Evolutionary conservation across 2,797 vertebrate genomes (phyloP).

Genomic region (Pangasius mekongensis): DNA sequence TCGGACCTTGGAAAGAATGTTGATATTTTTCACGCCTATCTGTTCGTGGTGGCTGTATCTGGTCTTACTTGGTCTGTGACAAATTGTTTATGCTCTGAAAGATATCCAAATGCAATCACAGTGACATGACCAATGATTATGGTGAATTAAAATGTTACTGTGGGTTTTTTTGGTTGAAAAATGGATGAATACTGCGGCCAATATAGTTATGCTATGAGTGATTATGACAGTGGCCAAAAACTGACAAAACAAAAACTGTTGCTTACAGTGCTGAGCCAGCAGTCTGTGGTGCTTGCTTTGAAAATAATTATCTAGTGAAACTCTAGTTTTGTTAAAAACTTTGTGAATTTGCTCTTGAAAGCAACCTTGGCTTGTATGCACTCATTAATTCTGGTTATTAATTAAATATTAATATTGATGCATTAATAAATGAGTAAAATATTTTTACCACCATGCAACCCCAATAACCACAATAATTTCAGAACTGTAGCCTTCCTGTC

Average conservation of each 20-base stretch:
- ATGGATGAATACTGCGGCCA: background rate
- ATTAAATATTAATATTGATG: background rate
- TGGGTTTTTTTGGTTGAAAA: background rate
- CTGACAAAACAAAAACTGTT: background rate
- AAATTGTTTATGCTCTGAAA: background rate
- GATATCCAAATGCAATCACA: background rate
- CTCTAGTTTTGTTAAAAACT: background rate
- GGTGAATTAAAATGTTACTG: background rate
- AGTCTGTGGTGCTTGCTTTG: background rate
- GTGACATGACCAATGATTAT: background rate
- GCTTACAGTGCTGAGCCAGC: background rate
- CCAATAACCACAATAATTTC: background rate
- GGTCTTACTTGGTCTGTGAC: conserved; percentile 15
- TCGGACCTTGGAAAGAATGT: conserved; percentile 32
- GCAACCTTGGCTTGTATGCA: background rate
- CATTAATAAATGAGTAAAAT: background rate
- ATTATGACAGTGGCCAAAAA: background rate
- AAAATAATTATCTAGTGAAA: background rate
- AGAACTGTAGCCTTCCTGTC: background rate
- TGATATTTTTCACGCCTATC: background rate
- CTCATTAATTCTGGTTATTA: background rate
- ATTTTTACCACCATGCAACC: background rate
- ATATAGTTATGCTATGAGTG: background rate
- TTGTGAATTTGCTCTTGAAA: background rate
- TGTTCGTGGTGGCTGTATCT: background rate